Conservation (phyloP, 2,888 invertebrate genomes). For the Ennomos quercinarius region DNA sequence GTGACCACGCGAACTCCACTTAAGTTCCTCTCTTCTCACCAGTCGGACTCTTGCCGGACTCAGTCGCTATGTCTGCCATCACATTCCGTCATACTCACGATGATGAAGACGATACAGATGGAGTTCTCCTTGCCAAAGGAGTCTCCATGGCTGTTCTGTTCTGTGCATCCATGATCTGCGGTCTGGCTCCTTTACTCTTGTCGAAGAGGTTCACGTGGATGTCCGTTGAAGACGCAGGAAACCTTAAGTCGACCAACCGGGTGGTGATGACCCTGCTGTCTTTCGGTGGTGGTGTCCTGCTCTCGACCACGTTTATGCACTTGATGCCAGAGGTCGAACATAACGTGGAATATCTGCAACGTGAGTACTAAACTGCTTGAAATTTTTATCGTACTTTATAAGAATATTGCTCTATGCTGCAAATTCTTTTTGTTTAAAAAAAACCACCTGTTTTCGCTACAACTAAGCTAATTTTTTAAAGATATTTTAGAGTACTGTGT, state of each 20-base stretch:
- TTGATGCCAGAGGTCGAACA: constrained; percentile 92
- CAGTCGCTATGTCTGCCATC: constrained; percentile 47
- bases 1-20: constrained; percentile 57
- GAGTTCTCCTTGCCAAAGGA: constrained; percentile 89
- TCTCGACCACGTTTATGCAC: constrained; percentile 93
- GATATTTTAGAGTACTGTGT: no score
- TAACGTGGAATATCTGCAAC: constrained; percentile 86
- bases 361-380: constrained; percentile 58
- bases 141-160: constrained; percentile 93
- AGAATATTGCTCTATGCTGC: no score
- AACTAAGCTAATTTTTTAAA: no score
- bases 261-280: constrained; percentile 88
- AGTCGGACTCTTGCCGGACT: constrained; percentile 23
- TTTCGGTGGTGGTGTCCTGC: constrained; percentile 94
- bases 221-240: constrained; percentile 73
- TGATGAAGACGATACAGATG: constrained; percentile 63
- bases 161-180: constrained; percentile 90
- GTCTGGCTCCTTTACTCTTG: constrained; percentile 89
- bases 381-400: background rate
- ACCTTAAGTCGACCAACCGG: constrained; percentile 76
- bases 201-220: constrained; percentile 88
- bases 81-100: constrained; percentile 45
- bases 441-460: no score
- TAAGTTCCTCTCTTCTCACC: constrained; percentile 31
- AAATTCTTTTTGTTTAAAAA: no score